phyloP scores from a whole-genome alignment of 1,140 invertebrate species.

The Tetragonula clypearis region DNA sequence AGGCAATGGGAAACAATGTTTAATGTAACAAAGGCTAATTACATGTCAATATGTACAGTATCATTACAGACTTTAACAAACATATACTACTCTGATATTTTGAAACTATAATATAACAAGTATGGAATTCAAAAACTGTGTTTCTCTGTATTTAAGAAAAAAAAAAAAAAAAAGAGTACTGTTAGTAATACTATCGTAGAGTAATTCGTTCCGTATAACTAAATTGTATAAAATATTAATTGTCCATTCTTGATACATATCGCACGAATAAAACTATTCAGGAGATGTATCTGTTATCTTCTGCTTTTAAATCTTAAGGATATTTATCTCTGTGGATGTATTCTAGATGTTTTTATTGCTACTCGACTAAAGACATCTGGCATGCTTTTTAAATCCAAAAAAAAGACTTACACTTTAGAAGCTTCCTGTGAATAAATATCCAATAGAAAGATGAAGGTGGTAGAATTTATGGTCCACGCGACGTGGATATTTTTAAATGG shows the following conservation, averaged over 20 bases:
- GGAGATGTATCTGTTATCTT: neutral
- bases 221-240: neutral
- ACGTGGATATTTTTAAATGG: conserved; percentile 58
- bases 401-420: conserved; percentile 45
- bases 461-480: conserved; percentile 57
- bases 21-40: conserved; percentile 2
- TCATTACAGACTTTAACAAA: conserved; percentile 1
- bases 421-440: conserved; percentile 43
- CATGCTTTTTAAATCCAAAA: conserved; percentile 32
- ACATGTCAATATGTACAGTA: conserved; percentile 29
- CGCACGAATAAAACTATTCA: conserved; percentile 31
- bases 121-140: neutral
- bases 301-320: neutral
- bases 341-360: neutral
- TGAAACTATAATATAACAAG: conserved; percentile 1
- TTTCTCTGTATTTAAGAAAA: conserved; percentile 15
- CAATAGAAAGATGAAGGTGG: conserved; percentile 13
- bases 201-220: conserved; percentile 8
- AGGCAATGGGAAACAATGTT: conserved; percentile 1
- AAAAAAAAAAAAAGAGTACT: neutral
- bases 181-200: neutral
- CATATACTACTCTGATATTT: neutral
- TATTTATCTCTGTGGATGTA: neutral
- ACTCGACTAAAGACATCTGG: conserved; percentile 43
- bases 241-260: conserved; percentile 43